phyloP scores from a whole-genome alignment of 2,113 vertebrate genomes.

The Sminthopsis crassicaudata region DNA sequence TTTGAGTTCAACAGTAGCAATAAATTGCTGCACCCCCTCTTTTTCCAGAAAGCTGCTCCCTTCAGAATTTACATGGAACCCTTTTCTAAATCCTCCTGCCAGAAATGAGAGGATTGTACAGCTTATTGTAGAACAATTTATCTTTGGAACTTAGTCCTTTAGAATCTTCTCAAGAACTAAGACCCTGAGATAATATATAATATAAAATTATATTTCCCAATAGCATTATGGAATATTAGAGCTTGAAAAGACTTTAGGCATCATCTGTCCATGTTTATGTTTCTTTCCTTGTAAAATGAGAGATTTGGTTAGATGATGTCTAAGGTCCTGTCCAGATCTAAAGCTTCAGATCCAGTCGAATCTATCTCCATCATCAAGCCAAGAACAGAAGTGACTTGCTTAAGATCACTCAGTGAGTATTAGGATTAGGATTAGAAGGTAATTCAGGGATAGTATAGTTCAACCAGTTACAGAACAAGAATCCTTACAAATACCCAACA shows the following conservation, averaged over 20 bases:
- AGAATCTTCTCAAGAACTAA: background rate
- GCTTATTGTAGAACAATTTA: background rate
- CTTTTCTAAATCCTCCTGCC: background rate
- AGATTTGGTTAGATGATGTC: background rate
- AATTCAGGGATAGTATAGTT: background rate
- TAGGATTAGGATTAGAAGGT: background rate
- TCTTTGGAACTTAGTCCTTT: constrained; percentile 13
- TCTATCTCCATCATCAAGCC: background rate
- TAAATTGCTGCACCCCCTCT: background rate
- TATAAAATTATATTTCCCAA: background rate
- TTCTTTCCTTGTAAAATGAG: background rate
- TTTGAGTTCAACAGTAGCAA: background rate
- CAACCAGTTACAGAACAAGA: background rate
- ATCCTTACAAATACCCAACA: background rate
- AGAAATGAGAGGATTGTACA: background rate
- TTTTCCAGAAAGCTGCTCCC: background rate
- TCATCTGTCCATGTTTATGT: background rate
- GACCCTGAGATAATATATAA: background rate
- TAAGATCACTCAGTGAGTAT: background rate
- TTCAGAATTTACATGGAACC: background rate
- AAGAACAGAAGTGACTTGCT: background rate
- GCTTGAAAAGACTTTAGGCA: background rate
- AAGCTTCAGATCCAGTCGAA: background rate
- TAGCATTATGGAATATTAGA: background rate
- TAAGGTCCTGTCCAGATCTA: background rate